Base-by-base conservation (phyloP, 2,113 vertebrate genomes). In the Regulus satrapa region DNA sequence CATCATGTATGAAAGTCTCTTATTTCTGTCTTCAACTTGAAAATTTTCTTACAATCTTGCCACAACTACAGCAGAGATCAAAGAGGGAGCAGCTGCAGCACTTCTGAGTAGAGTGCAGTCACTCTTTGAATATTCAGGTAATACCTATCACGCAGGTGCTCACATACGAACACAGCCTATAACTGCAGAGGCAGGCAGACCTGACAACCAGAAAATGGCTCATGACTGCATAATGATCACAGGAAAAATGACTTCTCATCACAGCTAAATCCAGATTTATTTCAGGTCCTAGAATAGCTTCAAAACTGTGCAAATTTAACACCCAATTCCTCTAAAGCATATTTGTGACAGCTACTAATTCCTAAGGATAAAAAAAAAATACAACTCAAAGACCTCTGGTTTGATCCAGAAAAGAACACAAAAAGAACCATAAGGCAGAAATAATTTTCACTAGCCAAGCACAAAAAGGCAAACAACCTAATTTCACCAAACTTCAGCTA, bases 151-250 rank as follows among this genome's bases (percentile, higher is more conserved):
- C 16, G 18, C 0, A 7, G 45, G 48, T 68, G 41, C 17, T 77
- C 17, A n/a, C 1, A 2, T 0, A 49, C 6, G 23, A 96, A 45
- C 6, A 13, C 0, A 48, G 19, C 5, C 40, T 41, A 48, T 45
- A 74, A 51, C 12, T 31, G 58, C 13, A 87, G 56, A 79, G 34
- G 25, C 18, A 45, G 23, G 23, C 0, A 36, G 43, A 92, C 18
- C 29, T 43, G 29, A 12, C 5, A 3, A 51, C 36, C 51, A 55
- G 56, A 58, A 66, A 67, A 21, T 1, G 3, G 48, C 29, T 74
- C 20, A 32, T 8, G 43, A 78, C 59, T 61, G 26, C 36, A 69
- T 14, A 43, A 54, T 2, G 28, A 73, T 29, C 31, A 31, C 29
- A 73, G 74, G 20, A 19, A 88, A 89, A 79, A 23, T 24, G 2